These are phyloP conservation scores for Bostrychus sinensis DNA, from an alignment of 2,113 vertebrate genomes.

Conservation along the genomic window DNA sequence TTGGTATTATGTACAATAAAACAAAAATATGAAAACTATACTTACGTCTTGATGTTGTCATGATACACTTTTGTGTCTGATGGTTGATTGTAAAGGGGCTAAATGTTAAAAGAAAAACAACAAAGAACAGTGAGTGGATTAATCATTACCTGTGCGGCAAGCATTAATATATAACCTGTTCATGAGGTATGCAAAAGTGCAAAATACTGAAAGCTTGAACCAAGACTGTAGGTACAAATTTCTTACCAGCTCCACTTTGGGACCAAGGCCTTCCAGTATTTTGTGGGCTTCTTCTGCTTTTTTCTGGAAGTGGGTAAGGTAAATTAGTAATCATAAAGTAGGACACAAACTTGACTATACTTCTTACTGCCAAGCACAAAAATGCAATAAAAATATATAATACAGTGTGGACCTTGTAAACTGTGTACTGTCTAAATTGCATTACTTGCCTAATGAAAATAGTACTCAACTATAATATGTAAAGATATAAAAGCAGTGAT, in stretches of 20 bases:
- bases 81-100: constrained; percentile 98
- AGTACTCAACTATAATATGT: no score
- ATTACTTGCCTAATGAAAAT: not conserved
- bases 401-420: not conserved
- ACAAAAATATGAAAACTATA: constrained; percentile 38
- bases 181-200: not conserved
- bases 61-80: constrained; percentile 99
- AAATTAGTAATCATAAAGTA: not conserved
- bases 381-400: not conserved
- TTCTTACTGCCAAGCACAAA: not conserved
- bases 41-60: constrained; percentile 99
- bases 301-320: constrained; percentile 81
- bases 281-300: constrained; percentile 99
- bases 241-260: constrained; percentile 96
- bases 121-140: constrained; percentile 33
- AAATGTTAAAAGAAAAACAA: constrained; percentile 15
- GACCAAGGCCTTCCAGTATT: constrained; percentile 96
- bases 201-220: not conserved
- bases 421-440: not conserved
- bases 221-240: not conserved
- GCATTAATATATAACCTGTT: constrained; percentile 7
- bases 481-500: no score
- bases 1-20: not conserved
- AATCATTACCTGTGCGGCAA: constrained; percentile 39
- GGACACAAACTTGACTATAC: not conserved